Conservation (phyloP, 2,888 invertebrate genomes). For the Ectemnius lituratus region DNA sequence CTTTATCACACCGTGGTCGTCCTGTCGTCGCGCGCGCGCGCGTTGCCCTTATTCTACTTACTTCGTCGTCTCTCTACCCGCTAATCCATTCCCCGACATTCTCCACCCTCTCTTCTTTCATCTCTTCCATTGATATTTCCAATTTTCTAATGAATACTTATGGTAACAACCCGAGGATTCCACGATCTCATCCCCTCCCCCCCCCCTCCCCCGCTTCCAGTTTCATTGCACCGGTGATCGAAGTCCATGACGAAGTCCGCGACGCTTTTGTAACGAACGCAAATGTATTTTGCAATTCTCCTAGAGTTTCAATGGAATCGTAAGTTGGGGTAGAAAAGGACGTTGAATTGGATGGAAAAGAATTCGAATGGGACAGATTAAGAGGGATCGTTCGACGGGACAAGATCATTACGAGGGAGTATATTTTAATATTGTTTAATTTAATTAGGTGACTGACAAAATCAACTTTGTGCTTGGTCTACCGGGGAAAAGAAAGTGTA, state of each 20-base stretch:
- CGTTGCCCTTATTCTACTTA: not conserved
- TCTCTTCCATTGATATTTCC: not conserved
- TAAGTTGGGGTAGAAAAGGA: too few species aligned
- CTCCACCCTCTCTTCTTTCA: not conserved
- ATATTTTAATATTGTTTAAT: not conserved
- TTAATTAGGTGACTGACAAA: conserved; percentile 4
- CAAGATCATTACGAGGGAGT: too few species aligned
- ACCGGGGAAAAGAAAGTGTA: not conserved
- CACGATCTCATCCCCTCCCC: not conserved
- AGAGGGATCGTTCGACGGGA: too few species aligned
- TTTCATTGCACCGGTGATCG: conserved; percentile 13
- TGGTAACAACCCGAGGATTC: too few species aligned
- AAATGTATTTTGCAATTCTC: too few species aligned
- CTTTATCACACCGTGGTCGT: not conserved
- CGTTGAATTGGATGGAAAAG: too few species aligned
- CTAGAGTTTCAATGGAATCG: too few species aligned
- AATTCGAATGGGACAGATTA: too few species aligned
- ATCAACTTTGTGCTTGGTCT: conserved; percentile 13
- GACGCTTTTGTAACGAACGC: conserved; percentile 42
- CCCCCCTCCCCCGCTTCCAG: not conserved
- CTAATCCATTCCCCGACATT: not conserved
- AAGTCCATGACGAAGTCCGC: conserved; percentile 32
- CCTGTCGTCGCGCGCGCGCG: not conserved
- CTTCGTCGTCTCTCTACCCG: not conserved
- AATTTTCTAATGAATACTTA: not conserved